These are phyloP conservation scores for Adrianichthys oophorus DNA, from an alignment of 2,797 vertebrate species.

Conservation along the genomic window DNA sequence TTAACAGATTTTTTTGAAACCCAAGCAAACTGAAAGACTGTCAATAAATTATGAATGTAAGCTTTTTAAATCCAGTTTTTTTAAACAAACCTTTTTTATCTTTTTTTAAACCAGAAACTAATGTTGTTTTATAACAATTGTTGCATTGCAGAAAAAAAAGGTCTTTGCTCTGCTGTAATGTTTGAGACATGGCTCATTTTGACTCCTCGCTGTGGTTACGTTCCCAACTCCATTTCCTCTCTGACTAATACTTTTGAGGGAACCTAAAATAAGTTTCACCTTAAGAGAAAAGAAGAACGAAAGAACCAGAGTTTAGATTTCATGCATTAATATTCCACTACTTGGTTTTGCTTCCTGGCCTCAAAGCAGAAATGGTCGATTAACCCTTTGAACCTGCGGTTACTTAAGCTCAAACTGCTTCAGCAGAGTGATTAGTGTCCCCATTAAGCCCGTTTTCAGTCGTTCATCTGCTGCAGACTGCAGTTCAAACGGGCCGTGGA, in stretches of 20 bases:
- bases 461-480: conserved; percentile 14
- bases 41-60: too few relatives aligned
- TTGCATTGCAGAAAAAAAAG: too few relatives aligned
- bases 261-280: conserved; percentile 11
- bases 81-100: too few relatives aligned
- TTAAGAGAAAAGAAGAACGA: neutral
- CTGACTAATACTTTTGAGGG: conserved; percentile 3
- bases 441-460: conserved; percentile 27
- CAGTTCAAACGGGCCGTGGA: conserved; percentile 22
- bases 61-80: too few relatives aligned
- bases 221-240: conserved; percentile 7
- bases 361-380: conserved; percentile 32
- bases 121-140: too few relatives aligned
- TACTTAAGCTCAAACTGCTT: conserved; percentile 30
- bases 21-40: too few relatives aligned
- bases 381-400: conserved; percentile 40
- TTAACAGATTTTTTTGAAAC: too few relatives aligned
- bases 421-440: conserved; percentile 34
- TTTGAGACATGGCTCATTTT: neutral
- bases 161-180: too few relatives aligned
- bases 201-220: conserved; percentile 14
- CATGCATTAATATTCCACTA: neutral
- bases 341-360: conserved; percentile 20
- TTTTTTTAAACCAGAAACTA: too few relatives aligned
- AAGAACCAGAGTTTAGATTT: conserved; percentile 1